Base-by-base conservation (phyloP, 2,888 invertebrate genomes). In the Halictus quadricinctus region DNA sequence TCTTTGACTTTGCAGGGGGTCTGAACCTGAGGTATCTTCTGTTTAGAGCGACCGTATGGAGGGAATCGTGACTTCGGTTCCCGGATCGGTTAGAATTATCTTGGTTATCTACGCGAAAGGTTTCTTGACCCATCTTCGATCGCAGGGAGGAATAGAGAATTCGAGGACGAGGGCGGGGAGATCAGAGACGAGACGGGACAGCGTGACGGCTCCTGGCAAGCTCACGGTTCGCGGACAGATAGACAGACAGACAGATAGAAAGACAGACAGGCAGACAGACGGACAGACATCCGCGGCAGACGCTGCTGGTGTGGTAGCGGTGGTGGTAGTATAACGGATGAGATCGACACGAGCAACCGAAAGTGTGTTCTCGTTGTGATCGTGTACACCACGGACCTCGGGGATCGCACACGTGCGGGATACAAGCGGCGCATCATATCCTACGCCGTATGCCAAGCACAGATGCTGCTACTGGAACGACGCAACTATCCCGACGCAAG, bases 171-270 rank as follows among this genome's bases (percentile, higher is more conserved):
- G n/a, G 36, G 54, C 58, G 54, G n/a, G 69, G 75, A 73, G 76
- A 72, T 93, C 93, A 92, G 93, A 93, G 94, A 94, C 93, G 92
- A 92, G 94, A 93, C 92, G 93, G 94, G 94, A 94, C 93, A 92
- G 94, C 94, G 94, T 94, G 94, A 94, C 94, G 94, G 94, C 93
- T 94, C 92, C 94, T 94, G 94, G 94, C 94, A 94, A 94, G 87
- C 94, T 93, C 91, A 91, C 91, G 89, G 88, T 81, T 84, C 85
- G 80, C 88, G 84, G 90, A 88, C 88, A 89, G 89, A 88, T 88
- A 86, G 82, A 87, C 81, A 88, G 69, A 36, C 69, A 21, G 69
- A 69, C 69, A 29, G 90, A 90, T 87, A 82, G 89, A 90, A 88
- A 87, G 90, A 90, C 87, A 82, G 89, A 90, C 58, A 64, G 29